These are phyloP conservation scores for Lissocephala sabroskyi DNA, from an alignment of 2,888 invertebrate genomes.

Conservation along the genomic window DNA sequence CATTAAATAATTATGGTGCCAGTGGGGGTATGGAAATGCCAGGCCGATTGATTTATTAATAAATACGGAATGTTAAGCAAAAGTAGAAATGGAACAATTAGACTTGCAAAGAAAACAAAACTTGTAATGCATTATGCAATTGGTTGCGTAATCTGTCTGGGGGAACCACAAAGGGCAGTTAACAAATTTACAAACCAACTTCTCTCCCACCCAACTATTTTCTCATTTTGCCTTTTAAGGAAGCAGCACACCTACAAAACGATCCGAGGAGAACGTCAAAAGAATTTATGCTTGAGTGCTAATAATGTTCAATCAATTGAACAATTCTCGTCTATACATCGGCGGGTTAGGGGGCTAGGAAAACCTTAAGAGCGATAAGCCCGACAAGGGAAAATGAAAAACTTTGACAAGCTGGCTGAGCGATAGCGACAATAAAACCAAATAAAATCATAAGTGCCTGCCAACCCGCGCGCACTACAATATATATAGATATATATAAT, in stretches of 20 bases:
- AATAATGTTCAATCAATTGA: conserved; percentile 61
- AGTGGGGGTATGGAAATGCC: too few relatives aligned
- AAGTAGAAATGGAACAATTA: too few relatives aligned
- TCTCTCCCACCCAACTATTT: neutral
- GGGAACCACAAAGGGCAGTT: too few relatives aligned
- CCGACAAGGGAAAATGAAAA: conserved; percentile 34
- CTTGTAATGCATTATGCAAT: too few relatives aligned
- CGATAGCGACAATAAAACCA: conserved; percentile 43
- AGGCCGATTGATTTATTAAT: too few relatives aligned
- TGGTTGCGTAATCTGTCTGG: too few relatives aligned
- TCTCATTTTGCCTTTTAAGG: neutral
- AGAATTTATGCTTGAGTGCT: conserved; percentile 59
- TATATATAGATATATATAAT: conserved; percentile 23
- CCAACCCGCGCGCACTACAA: neutral
- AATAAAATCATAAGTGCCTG: conserved; percentile 50
- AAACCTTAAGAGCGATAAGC: conserved; percentile 45
- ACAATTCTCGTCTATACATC: neutral
- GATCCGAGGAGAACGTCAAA: conserved; percentile 11
- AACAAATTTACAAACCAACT: too few relatives aligned
- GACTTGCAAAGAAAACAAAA: too few relatives aligned
- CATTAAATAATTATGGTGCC: too few relatives aligned
- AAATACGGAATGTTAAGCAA: too few relatives aligned
- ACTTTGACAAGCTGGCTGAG: conserved; percentile 32
- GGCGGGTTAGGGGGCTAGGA: neutral
- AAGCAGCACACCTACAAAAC: neutral